These are phyloP conservation scores for Stigmatopora nigra DNA, from an alignment of 2,113 vertebrate genomes.

Conservation along the genomic window DNA sequence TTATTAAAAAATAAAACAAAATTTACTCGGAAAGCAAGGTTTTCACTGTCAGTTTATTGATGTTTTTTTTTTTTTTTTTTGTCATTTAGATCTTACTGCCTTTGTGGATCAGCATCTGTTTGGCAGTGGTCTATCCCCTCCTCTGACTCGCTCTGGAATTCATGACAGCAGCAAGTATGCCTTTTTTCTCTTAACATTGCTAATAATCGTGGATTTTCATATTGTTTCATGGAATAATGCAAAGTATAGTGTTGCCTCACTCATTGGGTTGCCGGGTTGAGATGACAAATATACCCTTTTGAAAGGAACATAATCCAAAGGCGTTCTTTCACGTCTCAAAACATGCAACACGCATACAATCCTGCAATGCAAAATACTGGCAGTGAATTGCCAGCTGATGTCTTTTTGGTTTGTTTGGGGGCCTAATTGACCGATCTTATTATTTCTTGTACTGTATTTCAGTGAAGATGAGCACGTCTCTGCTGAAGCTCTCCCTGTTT, in stretches of 20 bases:
- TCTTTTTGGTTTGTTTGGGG: neutral
- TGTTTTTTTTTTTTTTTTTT: conserved; percentile 5
- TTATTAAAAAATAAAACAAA: too few relatives aligned
- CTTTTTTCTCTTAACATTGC: neutral
- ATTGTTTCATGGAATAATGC: too few relatives aligned
- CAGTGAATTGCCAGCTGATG: too few relatives aligned
- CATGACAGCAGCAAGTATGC: conserved; percentile 49
- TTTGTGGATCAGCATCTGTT: conserved; percentile 69
- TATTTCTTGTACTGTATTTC: neutral
- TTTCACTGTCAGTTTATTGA: neutral
- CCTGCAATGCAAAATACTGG: too few relatives aligned
- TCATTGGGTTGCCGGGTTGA: too few relatives aligned
- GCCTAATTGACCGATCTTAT: neutral
- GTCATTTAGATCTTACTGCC: conserved; percentile 59
- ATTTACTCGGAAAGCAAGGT: neutral
- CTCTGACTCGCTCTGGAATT: conserved; percentile 54
- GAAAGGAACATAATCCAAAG: too few relatives aligned
- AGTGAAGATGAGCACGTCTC: conserved; percentile 45
- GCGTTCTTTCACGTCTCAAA: too few relatives aligned
- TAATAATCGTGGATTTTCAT: too few relatives aligned
- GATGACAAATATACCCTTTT: too few relatives aligned
- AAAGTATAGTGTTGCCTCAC: too few relatives aligned
- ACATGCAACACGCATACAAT: too few relatives aligned
- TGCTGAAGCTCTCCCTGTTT: conserved; percentile 16
- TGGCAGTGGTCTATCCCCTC: conserved; percentile 47